A percentile compares a stretch with the other conserved stretches of the same genome.
Evolutionary conservation across 2,113 vertebrate species (phyloP).

Genomic region (Rafetus swinhoei): DNA sequence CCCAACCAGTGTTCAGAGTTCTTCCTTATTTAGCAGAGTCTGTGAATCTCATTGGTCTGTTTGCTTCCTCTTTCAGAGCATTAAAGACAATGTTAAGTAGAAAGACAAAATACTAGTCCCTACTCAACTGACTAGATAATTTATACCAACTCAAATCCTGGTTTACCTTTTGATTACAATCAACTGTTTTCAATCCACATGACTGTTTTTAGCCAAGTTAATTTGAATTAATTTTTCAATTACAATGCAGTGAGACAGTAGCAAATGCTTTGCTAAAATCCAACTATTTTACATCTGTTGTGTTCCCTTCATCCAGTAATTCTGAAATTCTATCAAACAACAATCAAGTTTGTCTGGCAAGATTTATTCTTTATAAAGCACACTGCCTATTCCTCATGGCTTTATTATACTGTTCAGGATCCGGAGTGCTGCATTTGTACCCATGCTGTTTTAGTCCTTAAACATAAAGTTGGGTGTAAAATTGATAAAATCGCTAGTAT

Average conservation of each 20-base stretch:
- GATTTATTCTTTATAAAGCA: neutral
- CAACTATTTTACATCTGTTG: constrained; percentile 31
- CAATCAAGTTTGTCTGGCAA: neutral
- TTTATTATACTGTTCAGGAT: neutral
- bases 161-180: neutral
- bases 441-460: neutral
- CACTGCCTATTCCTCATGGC: neutral
- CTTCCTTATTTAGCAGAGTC: neutral
- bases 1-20: neutral
- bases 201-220: neutral
- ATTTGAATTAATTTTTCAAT: constrained; percentile 17
- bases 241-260: neutral
- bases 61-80: neutral
- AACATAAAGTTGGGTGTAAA: neutral
- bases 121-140: neutral
- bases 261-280: neutral
- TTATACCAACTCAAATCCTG: neutral
- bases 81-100: neutral
- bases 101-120: neutral
- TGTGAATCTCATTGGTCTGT: accelerated
- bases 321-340: neutral
- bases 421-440: neutral
- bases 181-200: neutral
- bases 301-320: neutral
- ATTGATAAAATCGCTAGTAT: neutral